A percentile compares a stretch with the other conserved stretches of the same genome.
phyloP scores from a whole-genome alignment of 2,797 vertebrate genomes.

The Pteropus rufus region DNA sequence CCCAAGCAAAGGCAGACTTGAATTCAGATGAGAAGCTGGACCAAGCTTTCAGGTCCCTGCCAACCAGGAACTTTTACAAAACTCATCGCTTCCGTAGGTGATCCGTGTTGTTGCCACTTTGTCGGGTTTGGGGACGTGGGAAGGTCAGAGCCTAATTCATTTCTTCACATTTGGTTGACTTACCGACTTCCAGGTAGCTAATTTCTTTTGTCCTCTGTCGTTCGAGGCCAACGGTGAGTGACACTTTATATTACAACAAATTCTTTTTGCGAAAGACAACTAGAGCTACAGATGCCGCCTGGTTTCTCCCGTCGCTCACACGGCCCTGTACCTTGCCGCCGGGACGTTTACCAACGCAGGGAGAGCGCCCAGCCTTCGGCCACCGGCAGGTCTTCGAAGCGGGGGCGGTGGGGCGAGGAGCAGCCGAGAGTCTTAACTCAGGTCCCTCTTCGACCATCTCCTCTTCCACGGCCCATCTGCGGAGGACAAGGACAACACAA shows the following conservation, averaged over 20 bases:
- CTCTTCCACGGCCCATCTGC: neutral
- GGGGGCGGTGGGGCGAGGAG: too few species aligned
- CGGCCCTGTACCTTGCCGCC: fast-evolving
- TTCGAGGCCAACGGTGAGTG: fast-evolving
- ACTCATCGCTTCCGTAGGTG: fast-evolving
- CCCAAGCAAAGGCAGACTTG: neutral
- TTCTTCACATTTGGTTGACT: neutral
- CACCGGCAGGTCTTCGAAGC: too few species aligned
- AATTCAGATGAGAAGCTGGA: fast-evolving
- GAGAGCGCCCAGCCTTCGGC: neutral
- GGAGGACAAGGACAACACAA: fast-evolving
- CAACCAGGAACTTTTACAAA: fast-evolving
- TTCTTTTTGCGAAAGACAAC: neutral
- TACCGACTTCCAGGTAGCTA: neutral
- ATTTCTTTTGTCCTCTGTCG: fast-evolving
- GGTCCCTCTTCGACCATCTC: neutral
- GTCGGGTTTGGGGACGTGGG: neutral
- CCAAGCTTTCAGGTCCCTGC: neutral
- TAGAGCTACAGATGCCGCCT: fast-evolving
- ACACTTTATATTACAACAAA: fast-evolving
- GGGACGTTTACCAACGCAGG: neutral
- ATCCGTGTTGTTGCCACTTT: fast-evolving
- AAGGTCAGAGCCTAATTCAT: neutral
- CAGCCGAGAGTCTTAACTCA: fast-evolving
- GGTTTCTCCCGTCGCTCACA: fast-evolving